These are phyloP conservation scores for Nephrotoma appendiculata DNA, from an alignment of 2,888 invertebrate species.

Conservation along the genomic window DNA sequence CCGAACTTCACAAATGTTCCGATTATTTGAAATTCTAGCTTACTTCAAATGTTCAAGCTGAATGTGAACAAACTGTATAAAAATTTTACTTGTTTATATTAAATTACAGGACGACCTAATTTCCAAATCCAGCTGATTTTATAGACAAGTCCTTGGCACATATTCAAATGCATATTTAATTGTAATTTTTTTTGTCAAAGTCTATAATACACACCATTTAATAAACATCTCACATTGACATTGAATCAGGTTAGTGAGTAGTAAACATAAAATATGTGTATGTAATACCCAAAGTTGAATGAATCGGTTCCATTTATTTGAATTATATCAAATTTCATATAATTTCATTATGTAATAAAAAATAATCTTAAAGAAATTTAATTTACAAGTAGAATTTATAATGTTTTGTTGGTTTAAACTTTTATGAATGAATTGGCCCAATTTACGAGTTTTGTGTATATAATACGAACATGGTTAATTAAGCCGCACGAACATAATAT, in stretches of 20 bases:
- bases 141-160: too few relatives aligned
- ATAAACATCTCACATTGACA: neutral
- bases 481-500: neutral
- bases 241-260: neutral
- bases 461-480: neutral
- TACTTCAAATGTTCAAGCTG: too few relatives aligned
- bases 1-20: too few relatives aligned
- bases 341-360: neutral
- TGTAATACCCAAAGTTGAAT: neutral
- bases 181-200: too few relatives aligned
- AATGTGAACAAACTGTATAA: too few relatives aligned
- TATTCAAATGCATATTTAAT: too few relatives aligned
- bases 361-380: neutral
- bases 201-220: neutral
- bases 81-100: too few relatives aligned
- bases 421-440: neutral
- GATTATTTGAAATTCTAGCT: too few relatives aligned
- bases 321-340: neutral
- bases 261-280: neutral
- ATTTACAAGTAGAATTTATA: neutral
- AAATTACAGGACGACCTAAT: too few relatives aligned
- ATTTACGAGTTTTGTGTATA: neutral
- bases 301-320: neutral
- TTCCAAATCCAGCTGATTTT: too few relatives aligned
- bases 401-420: neutral